Evolutionary conservation across 2,797 vertebrate species (phyloP), one percentile per base, ranked within the genome.

Genomic region (Kryptopterus vitreolus): DNA sequence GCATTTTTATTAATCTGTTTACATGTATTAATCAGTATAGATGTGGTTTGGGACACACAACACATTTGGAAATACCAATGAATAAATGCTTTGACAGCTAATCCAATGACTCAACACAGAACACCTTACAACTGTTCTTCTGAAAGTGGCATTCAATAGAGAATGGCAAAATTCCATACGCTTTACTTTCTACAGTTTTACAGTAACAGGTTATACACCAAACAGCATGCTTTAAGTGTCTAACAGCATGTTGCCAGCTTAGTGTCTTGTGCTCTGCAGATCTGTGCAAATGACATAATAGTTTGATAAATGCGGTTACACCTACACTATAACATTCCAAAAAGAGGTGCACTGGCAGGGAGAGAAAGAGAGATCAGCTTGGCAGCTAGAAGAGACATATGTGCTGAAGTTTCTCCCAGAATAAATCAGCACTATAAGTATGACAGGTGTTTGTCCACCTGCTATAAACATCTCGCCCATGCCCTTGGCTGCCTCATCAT

Each of bases 361-460:
- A 77, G 24, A 79, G 63, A 57, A 52, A 66, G 26, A 61, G 69
- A 53, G 62, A 76, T 76, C 48, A 72, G 26, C 80, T 83, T 89
- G 90, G 91, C 90, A 90, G 88, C 80, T 77, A 7, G 59, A 38
- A 65, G 87, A 92, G 92, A 96, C 92, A 91, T 93, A 96, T 92
- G 90, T 92, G 90, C 94, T 91, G 92, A 85, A 82, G 63, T 83
- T 86, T 85, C 77, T 83, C 80, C 81, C 89, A 91, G 94, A 94
- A 95, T 96, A 94, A 96, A 97, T 96, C 94, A 94, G 89, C 90
- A 91, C 92, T 93, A 92, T 94, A 94, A 93, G 93, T 91, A 89
- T 73, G 91, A 92, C 94, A 95, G 96, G 94, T 95, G 95, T 96
- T 96, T 90, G 89, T 96, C 95, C 95, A 95, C 94, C 95, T 96